A percentile compares a stretch with the other conserved stretches of the same genome.
Conservation (phyloP, 2,888 invertebrate genomes). For the Priocnemis perturbator region DNA sequence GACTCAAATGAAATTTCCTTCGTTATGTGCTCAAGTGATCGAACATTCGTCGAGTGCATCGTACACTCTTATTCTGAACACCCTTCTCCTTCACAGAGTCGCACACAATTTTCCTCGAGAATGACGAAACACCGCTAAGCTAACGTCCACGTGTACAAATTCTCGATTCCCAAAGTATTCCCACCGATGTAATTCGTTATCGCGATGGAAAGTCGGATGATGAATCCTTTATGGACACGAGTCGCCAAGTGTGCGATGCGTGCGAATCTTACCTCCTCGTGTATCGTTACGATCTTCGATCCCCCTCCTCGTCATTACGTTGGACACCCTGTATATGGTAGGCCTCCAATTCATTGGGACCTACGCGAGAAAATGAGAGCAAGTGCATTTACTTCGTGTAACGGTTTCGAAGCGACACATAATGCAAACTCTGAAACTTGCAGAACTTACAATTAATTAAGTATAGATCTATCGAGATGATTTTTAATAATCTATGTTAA, state of each 20-base stretch:
- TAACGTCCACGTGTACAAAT: constrained; percentile 33
- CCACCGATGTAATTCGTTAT: constrained; percentile 8
- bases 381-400: neutral
- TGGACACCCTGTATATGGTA: constrained; percentile 62
- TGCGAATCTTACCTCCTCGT: constrained; percentile 34
- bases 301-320: constrained; percentile 39
- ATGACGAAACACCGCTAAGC: too few species aligned
- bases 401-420: neutral
- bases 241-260: constrained; percentile 26
- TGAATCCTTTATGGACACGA: constrained; percentile 1
- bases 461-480: neutral
- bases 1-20: too few species aligned
- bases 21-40: too few species aligned
- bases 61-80: too few species aligned
- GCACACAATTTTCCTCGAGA: too few species aligned
- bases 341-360: constrained; percentile 20
- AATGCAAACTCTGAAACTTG: too few species aligned
- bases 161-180: constrained; percentile 28
- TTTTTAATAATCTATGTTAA: too few species aligned
- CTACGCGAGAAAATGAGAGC: too few species aligned
- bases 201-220: constrained; percentile 15
- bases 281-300: constrained; percentile 26
- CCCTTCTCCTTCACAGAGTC: too few species aligned
- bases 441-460: neutral
- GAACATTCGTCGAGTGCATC: too few species aligned